Evolutionary conservation across 2,888 invertebrate species (phyloP).

Genomic region (Lysandra coridon): DNA sequence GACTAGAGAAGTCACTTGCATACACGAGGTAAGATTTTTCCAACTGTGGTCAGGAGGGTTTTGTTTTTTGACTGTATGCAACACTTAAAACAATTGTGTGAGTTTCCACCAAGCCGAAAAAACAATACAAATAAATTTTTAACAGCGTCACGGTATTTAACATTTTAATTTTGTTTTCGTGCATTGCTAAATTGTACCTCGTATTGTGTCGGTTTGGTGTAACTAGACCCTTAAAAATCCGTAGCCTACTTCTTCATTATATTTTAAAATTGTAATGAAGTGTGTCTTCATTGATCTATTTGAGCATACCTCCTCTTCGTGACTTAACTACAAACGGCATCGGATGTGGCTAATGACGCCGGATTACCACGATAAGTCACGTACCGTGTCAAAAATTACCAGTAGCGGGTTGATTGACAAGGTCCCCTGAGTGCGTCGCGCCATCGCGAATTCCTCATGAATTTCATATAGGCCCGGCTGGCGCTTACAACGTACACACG

Average conservation of each 20-base stretch:
- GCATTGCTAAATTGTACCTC: too few relatives aligned
- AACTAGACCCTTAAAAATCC: too few relatives aligned
- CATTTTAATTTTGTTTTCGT: too few relatives aligned
- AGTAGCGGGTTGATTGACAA: background rate
- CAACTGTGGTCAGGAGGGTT: too few relatives aligned
- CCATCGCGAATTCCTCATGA: background rate
- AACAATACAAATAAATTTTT: too few relatives aligned
- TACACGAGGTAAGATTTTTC: slow-evolving; percentile 82
- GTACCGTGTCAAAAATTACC: slow-evolving; percentile 16
- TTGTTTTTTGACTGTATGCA: too few relatives aligned
- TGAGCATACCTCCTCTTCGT: background rate
- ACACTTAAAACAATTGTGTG: too few relatives aligned
- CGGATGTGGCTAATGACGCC: background rate
- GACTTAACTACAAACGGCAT: background rate
- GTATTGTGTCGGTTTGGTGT: too few relatives aligned
- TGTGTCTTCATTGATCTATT: background rate
- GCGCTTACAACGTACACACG: background rate
- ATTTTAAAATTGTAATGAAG: background rate
- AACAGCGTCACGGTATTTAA: too few relatives aligned
- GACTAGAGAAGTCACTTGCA: slow-evolving; percentile 93
- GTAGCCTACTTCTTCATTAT: too few relatives aligned
- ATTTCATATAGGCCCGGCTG: background rate
- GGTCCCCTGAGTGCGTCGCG: background rate
- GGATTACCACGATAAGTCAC: background rate
- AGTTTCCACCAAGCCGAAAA: too few relatives aligned